phyloP scores from a whole-genome alignment of 2,888 invertebrate genomes.

The Boloria selene region DNA sequence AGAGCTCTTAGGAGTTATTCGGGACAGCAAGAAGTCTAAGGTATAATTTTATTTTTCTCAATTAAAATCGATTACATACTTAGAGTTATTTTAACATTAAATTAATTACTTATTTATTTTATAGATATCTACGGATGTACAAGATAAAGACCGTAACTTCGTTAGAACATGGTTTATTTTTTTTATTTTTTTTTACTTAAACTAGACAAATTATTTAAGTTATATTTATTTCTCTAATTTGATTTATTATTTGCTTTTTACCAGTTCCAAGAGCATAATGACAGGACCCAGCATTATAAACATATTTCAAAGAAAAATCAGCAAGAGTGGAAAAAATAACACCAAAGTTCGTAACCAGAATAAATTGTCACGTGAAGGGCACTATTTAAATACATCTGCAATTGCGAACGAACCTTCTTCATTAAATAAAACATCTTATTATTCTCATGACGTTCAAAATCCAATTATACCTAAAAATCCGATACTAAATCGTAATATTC shows the following conservation, averaged over 20 bases:
- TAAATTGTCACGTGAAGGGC: background rate
- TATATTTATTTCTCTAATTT: background rate
- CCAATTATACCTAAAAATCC: conserved; percentile 33
- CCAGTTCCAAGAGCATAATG: conserved; percentile 30
- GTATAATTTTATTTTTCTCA: conserved; percentile 12
- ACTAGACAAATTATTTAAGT: background rate
- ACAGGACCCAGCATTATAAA: conserved; percentile 28
- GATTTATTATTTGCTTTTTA: conserved; percentile 3
- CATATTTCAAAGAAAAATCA: conserved; percentile 11
- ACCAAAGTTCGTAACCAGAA: conserved; percentile 1
- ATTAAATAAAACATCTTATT: background rate
- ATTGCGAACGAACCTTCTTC: background rate
- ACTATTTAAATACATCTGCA: background rate
- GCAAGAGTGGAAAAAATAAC: conserved; percentile 11
- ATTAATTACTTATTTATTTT: conserved; percentile 19
- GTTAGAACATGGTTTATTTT: conserved; percentile 31
- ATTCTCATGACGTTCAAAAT: conserved; percentile 7
- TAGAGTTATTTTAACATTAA: too few relatives aligned
- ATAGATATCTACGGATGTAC: conserved; percentile 10
- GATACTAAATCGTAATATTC: conserved; percentile 55
- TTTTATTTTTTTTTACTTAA: conserved; percentile 29
- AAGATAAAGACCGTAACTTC: conserved; percentile 14
- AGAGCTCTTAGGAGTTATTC: conserved; percentile 56
- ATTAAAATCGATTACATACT: background rate
- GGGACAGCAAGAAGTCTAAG: conserved; percentile 5